Conservation (phyloP, 2,113 vertebrate species). For the Galeopterus variegatus region DNA sequence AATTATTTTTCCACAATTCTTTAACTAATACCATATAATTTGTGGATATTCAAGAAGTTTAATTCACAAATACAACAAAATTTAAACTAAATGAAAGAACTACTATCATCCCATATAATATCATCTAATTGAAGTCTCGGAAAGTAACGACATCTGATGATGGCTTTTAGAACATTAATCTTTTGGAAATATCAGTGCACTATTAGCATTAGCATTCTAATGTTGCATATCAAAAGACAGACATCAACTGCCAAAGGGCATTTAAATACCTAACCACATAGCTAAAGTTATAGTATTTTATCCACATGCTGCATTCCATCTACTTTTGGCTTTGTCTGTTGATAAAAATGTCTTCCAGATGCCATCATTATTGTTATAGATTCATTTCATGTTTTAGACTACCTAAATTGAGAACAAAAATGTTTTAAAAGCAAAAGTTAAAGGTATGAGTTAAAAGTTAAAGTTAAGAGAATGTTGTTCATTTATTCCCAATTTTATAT, state of each 20-base stretch:
- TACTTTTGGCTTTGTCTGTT: slow-evolving; percentile 82
- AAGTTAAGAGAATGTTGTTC: slow-evolving; percentile 34
- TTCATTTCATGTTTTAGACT: slow-evolving; percentile 77
- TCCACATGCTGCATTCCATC: slow-evolving; percentile 85
- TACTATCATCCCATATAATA: background rate
- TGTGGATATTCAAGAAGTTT: slow-evolving; percentile 22
- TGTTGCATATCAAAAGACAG: slow-evolving; percentile 68
- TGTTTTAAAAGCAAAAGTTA: slow-evolving; percentile 53
- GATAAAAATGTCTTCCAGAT: slow-evolving; percentile 88
- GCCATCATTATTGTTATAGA: slow-evolving; percentile 78
- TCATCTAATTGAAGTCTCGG: background rate
- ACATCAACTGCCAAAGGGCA: slow-evolving; percentile 42
- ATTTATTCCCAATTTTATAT: slow-evolving; percentile 62
- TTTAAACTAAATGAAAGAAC: slow-evolving; percentile 1
- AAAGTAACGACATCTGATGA: background rate
- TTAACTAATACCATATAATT: slow-evolving; percentile 46
- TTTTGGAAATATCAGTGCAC: slow-evolving; percentile 66
- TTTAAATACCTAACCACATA: slow-evolving; percentile 75
- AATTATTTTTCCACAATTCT: slow-evolving; percentile 61
- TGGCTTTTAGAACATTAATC: slow-evolving; percentile 47
- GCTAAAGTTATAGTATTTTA: slow-evolving; percentile 63
- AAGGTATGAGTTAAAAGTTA: background rate
- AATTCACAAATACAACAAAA: slow-evolving; percentile 55
- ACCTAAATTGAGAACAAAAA: background rate
- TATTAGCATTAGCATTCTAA: background rate